Percentiles rank a stretch among this genome's conserved stretches.
phyloP scores from a whole-genome alignment of 1,140 invertebrate species.

The Drosophila sproati region DNA sequence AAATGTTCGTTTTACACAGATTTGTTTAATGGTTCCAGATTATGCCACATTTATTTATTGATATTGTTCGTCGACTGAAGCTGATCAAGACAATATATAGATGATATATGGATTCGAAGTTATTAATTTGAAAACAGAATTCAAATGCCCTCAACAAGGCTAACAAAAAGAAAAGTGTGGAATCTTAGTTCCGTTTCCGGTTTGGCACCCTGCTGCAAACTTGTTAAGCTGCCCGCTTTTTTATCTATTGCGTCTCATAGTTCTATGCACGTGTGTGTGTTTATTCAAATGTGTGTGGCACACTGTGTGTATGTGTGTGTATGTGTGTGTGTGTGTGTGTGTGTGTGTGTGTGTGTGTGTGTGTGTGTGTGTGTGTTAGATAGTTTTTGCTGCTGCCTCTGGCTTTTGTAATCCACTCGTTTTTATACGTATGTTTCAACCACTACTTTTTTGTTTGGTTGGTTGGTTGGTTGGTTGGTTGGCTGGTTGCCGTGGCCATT shows the following conservation, averaged over 20 bases:
- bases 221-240: neutral
- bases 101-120: no score
- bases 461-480: no score
- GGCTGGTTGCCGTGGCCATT: conserved; percentile 20
- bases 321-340: conserved; percentile 10
- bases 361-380: conserved; percentile 22
- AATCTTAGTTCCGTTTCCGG: no score
- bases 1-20: no score
- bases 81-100: no score
- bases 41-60: no score
- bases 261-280: conserved; percentile 18
- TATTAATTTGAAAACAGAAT: no score
- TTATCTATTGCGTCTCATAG: neutral
- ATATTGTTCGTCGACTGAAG: no score
- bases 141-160: no score
- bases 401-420: conserved; percentile 61
- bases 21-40: no score
- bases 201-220: neutral
- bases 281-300: no score
- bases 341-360: conserved; percentile 35
- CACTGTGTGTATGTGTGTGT: neutral
- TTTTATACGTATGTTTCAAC: neutral
- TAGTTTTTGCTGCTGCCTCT: conserved; percentile 64
- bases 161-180: no score
- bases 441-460: neutral